Evolutionary conservation across 1,140 invertebrate genomes (phyloP).

Genomic region (Portunus trituberculatus): DNA sequence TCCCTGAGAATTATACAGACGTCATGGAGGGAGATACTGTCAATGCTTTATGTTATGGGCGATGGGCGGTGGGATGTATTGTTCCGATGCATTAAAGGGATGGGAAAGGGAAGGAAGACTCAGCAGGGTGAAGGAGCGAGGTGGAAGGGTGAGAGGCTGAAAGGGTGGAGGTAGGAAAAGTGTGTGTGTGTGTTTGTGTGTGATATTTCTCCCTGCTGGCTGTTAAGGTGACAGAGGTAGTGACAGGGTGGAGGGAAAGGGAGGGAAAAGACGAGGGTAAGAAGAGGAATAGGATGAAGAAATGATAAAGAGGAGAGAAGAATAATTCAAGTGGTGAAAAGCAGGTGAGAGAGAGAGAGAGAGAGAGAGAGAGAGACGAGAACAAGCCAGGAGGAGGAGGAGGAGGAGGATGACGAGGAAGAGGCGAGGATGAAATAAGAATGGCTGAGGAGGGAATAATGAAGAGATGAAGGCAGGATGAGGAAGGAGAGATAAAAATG

Average conservation of each 20-base stretch:
- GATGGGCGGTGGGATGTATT: not conserved
- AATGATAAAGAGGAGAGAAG: not conserved
- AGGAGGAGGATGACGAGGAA: too few species aligned
- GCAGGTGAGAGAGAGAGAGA: not conserved
- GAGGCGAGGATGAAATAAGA: not conserved
- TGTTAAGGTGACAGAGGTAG: not conserved
- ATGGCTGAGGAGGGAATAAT: not conserved
- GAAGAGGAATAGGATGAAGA: not conserved
- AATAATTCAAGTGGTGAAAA: not conserved
- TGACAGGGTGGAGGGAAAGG: too few species aligned
- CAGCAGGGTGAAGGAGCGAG: not conserved
- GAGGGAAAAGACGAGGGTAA: not conserved
- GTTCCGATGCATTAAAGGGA: not conserved
- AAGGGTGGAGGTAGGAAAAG: not conserved
- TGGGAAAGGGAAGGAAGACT: not conserved
- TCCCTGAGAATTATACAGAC: too few species aligned
- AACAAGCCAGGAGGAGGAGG: not conserved
- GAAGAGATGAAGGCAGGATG: not conserved
- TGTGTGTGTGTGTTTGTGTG: too few species aligned
- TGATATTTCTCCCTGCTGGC: not conserved
- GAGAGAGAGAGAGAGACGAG: constrained; percentile 35
- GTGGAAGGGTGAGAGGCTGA: not conserved
- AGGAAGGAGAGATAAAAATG: not conserved
- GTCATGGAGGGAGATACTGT: too few species aligned
- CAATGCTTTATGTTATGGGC: too few species aligned